Evolutionary conservation across 2,113 vertebrate genomes (phyloP).

Genomic region (Cyprinodon variegatus): DNA sequence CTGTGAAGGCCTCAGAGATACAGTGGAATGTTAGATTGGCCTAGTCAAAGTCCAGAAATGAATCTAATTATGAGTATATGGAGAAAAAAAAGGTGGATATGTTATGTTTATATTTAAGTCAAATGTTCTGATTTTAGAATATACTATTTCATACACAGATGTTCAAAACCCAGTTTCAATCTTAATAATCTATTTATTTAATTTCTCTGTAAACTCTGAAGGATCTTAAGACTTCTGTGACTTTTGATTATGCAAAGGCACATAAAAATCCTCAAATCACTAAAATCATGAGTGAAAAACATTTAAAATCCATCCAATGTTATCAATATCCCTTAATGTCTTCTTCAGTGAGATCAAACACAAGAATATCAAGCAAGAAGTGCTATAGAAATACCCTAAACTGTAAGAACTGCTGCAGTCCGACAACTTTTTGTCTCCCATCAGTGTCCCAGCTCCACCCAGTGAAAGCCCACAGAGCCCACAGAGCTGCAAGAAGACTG

Average conservation of each 20-base stretch:
- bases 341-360: not conserved
- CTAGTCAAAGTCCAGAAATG: not conserved
- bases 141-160: not conserved
- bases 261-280: not conserved
- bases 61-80: not conserved
- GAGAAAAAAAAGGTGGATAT: not conserved
- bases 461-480: slow-evolving; percentile 5
- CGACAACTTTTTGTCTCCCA: not conserved
- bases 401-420: not conserved
- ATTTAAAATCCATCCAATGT: not conserved
- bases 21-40: not conserved
- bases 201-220: not conserved
- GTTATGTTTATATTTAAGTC: not conserved
- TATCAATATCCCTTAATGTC: not conserved
- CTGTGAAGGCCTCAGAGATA: not conserved
- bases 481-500: slow-evolving; percentile 17
- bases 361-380: not conserved
- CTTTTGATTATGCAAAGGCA: not conserved
- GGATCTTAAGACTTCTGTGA: not conserved
- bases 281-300: no score
- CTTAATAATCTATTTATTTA: not conserved
- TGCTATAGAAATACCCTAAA: not conserved
- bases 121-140: not conserved
- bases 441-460: slow-evolving; percentile 7
- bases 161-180: not conserved